phyloP scores from a whole-genome alignment of 2,113 vertebrate species.

The Caretta caretta region DNA sequence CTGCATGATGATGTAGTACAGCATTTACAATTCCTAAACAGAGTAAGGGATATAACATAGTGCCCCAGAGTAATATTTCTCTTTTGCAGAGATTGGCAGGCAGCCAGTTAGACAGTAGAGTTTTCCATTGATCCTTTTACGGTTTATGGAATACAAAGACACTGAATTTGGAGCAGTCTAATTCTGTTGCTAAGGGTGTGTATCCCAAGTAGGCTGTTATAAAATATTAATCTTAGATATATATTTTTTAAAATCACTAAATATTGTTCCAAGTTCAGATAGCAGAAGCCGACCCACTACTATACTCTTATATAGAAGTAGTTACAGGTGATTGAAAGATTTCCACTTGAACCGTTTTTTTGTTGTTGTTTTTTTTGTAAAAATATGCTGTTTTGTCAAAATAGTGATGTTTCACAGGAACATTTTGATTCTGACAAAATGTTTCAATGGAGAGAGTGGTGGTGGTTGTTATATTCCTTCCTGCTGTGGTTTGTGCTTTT shows the following conservation, averaged over 20 bases:
- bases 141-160: not conserved
- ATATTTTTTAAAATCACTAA: not conserved
- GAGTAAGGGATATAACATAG: slow-evolving; percentile 6
- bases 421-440: not conserved
- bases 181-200: not conserved
- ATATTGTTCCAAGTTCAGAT: not conserved
- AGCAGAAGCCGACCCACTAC: not conserved
- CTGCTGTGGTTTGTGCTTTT: not conserved
- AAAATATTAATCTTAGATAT: not conserved
- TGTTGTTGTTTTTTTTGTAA: not conserved
- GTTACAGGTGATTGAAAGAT: not conserved
- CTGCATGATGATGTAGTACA: slow-evolving; percentile 32
- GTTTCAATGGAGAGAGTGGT: not conserved
- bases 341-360: not conserved
- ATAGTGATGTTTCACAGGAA: fast-evolving
- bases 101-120: slow-evolving; percentile 13
- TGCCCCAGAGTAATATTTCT: slow-evolving; percentile 2
- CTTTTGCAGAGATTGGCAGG: slow-evolving; percentile 20
- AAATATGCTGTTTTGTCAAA: not conserved
- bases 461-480: fast-evolving
- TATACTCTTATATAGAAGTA: not conserved
- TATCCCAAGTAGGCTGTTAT: slow-evolving; percentile 1
- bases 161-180: slow-evolving; percentile 1
- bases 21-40: slow-evolving; percentile 38
- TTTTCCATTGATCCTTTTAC: slow-evolving; percentile 45